phyloP scores from a whole-genome alignment of 2,113 vertebrate species.

The Pseudonaja textilis region DNA sequence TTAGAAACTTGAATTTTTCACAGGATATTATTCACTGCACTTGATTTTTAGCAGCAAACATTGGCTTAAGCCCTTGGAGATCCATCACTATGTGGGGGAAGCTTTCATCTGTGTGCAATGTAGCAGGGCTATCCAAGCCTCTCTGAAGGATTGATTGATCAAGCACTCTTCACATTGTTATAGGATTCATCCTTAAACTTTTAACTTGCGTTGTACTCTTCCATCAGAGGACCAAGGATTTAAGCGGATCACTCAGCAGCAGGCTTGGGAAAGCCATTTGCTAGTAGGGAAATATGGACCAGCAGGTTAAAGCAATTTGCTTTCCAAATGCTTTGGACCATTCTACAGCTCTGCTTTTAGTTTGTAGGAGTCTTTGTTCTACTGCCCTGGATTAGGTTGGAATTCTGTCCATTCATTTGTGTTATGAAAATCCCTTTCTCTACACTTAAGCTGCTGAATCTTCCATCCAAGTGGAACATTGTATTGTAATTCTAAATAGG shows the following conservation, averaged over 20 bases:
- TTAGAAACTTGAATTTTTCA: not conserved
- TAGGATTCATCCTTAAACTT: not conserved
- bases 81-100: not conserved
- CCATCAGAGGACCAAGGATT: not conserved
- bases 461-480: not conserved
- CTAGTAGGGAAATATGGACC: not conserved
- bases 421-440: not conserved
- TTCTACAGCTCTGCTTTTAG: not conserved
- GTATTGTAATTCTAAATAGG: slow-evolving; percentile 4
- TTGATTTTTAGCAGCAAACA: not conserved
- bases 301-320: not conserved
- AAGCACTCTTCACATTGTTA: not conserved
- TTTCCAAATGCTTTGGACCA: not conserved
- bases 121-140: not conserved
- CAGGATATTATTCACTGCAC: not conserved
- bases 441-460: not conserved
- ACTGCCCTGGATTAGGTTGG: not conserved
- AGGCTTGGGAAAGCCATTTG: not conserved
- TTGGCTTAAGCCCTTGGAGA: not conserved
- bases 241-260: not conserved
- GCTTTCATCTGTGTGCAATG: not conserved
- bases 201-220: not conserved
- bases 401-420: not conserved
- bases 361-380: not conserved
- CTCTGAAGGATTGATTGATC: not conserved